A percentile compares a stretch with the other conserved stretches of the same genome.
Evolutionary conservation across 2,888 invertebrate genomes (phyloP).

Genomic region (Digitonthophagus gazella): DNA sequence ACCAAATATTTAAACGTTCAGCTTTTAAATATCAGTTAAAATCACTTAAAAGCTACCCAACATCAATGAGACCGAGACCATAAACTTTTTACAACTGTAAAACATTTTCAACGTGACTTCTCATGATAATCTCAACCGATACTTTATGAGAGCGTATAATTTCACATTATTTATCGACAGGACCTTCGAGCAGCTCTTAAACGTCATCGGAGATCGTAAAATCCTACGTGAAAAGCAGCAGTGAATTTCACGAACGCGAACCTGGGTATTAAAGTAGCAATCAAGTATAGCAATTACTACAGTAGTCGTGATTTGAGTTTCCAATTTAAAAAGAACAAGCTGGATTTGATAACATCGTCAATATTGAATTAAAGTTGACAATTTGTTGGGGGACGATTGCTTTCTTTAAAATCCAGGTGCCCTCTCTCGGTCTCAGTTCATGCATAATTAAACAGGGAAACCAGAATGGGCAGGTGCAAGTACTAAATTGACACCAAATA

Average conservation of each 20-base stretch:
- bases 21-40: not conserved
- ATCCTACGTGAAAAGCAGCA: not conserved
- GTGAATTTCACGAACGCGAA: not conserved
- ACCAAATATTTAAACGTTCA: not conserved
- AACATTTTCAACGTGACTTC: not conserved
- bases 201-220: not conserved
- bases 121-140: not conserved
- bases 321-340: not conserved
- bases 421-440: not conserved
- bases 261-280: not conserved
- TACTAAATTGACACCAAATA: not conserved
- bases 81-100: not conserved
- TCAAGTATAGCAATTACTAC: not conserved
- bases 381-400: not conserved
- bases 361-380: not conserved
- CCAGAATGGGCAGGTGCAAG: not conserved
- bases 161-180: not conserved
- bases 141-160: not conserved
- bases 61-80: not conserved
- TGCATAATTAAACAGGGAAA: not conserved
- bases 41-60: not conserved
- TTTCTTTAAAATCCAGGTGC: not conserved
- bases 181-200: no score
- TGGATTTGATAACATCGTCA: not conserved
- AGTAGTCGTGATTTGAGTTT: not conserved